phyloP scores from a whole-genome alignment of 1,140 invertebrate genomes.

The Vanessa tameamea region DNA sequence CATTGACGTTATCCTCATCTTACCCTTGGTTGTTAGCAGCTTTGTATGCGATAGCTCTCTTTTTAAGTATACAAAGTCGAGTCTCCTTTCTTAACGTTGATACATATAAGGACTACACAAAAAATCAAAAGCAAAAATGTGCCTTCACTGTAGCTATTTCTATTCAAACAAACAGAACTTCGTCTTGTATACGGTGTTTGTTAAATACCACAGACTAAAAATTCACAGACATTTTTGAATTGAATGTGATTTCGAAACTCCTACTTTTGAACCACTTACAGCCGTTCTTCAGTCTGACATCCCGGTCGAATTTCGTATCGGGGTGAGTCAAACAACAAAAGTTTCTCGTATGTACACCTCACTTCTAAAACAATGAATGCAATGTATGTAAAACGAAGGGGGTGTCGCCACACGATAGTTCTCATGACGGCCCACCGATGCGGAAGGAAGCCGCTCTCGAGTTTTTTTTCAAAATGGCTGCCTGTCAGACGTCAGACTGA shows the following conservation, averaged over 20 bases:
- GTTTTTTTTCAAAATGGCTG: slow-evolving; percentile 77
- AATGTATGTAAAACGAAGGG: slow-evolving; percentile 77
- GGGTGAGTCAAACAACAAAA: slow-evolving; percentile 71
- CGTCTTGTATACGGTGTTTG: slow-evolving; percentile 21
- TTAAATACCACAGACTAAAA: slow-evolving; percentile 27
- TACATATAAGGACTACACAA: slow-evolving; percentile 26
- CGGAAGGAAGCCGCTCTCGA: slow-evolving; percentile 77
- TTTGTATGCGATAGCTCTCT: slow-evolving; percentile 32
- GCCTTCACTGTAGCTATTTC: slow-evolving; percentile 10
- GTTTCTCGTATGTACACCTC: slow-evolving; percentile 68
- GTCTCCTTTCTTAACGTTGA: slow-evolving; percentile 33
- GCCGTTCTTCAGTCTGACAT: slow-evolving; percentile 43
- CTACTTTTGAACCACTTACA: slow-evolving; percentile 41
- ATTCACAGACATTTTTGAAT: slow-evolving; percentile 24
- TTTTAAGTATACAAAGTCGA: slow-evolving; percentile 26
- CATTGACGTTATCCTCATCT: slow-evolving; percentile 41
- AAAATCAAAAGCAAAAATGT: slow-evolving; percentile 24
- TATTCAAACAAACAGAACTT: slow-evolving; percentile 19
- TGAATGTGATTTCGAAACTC: slow-evolving; percentile 36
- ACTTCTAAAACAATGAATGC: slow-evolving; percentile 77
- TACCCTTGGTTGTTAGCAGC: slow-evolving; percentile 42
- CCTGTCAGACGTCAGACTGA: slow-evolving; percentile 73
- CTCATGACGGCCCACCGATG: slow-evolving; percentile 72
- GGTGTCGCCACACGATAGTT: slow-evolving; percentile 75
- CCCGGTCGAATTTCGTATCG: slow-evolving; percentile 54